Evolutionary conservation across 2,888 invertebrate genomes (phyloP).

Genomic region (Hemistola chrysoprasaria): DNA sequence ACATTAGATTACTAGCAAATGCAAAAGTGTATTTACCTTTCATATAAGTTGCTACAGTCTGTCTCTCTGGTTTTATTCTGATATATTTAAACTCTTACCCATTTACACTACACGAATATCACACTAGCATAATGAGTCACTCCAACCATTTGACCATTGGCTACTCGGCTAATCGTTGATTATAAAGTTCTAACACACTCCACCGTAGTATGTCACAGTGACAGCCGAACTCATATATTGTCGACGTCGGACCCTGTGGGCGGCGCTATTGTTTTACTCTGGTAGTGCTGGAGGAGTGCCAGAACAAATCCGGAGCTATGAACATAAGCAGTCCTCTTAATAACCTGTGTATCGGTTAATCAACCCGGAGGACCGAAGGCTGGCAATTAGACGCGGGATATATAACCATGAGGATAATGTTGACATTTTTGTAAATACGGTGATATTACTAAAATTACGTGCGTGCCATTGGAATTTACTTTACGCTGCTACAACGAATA

Average conservation of each 20-base stretch:
- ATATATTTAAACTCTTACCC: too few species aligned
- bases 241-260: constrained; percentile 47
- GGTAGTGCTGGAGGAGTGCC: constrained; percentile 60
- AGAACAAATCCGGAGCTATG: constrained; percentile 67
- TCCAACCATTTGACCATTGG: constrained; percentile 4
- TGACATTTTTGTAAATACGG: too few species aligned
- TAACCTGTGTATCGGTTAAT: constrained; percentile 75
- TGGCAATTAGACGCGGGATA: constrained; percentile 47
- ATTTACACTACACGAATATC: too few species aligned
- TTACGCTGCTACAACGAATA: too few species aligned
- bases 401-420: constrained; percentile 22
- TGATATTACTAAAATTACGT: too few species aligned
- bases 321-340: constrained; percentile 73
- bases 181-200: constrained; percentile 37
- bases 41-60: too few species aligned
- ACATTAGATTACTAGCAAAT: too few species aligned
- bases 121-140: constrained; percentile 5
- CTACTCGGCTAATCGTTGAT: constrained; percentile 15
- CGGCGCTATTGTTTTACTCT: constrained; percentile 55
- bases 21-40: too few species aligned
- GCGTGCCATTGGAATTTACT: too few species aligned
- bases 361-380: constrained; percentile 68
- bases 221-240: constrained; percentile 53
- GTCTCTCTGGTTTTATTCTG: too few species aligned
- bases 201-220: constrained; percentile 30